Conservation (phyloP, 2,797 vertebrate species). For the Esox masquinongy region DNA sequence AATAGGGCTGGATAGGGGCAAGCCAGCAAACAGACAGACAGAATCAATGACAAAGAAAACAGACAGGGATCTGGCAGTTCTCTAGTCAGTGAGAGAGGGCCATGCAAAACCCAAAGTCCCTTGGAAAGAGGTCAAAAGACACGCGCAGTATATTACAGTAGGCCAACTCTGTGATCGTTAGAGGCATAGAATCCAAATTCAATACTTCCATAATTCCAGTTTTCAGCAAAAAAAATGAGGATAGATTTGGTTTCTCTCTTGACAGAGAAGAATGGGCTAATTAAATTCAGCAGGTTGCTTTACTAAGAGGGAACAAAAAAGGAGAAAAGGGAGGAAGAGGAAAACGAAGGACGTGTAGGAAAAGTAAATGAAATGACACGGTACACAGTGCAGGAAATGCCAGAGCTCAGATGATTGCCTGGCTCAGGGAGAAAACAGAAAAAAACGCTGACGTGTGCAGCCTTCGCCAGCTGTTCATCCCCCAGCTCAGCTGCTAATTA, state of each 20-base stretch:
- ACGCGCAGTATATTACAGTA: slow-evolving; percentile 55
- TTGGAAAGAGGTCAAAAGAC: slow-evolving; percentile 44
- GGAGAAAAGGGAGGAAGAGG: slow-evolving; percentile 10
- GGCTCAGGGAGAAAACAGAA: slow-evolving; percentile 28
- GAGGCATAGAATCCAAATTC: slow-evolving; percentile 31
- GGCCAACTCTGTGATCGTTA: slow-evolving; percentile 46
- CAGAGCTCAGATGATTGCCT: slow-evolving; percentile 34
- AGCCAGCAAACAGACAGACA: neutral
- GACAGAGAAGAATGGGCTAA: slow-evolving; percentile 70
- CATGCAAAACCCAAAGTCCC: slow-evolving; percentile 52
- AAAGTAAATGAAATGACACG: slow-evolving; percentile 61
- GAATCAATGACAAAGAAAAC: neutral
- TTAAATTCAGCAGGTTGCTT: slow-evolving; percentile 67
- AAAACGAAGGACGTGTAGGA: slow-evolving; percentile 35
- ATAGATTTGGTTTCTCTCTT: slow-evolving; percentile 71
- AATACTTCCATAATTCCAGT: slow-evolving; percentile 45
- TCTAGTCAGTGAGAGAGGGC: slow-evolving; percentile 38
- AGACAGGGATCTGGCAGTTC: slow-evolving; percentile 7
- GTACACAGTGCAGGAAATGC: slow-evolving; percentile 65
- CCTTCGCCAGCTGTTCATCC: slow-evolving; percentile 78
- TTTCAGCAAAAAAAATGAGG: slow-evolving; percentile 55
- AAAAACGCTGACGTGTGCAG: slow-evolving; percentile 62
- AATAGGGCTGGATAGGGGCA: neutral
- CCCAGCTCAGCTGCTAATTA: slow-evolving; percentile 73
- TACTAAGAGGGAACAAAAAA: slow-evolving; percentile 35